Percentiles rank a stretch among this genome's conserved stretches.
Conservation (phyloP, 2,113 vertebrate species). For the Illadopsis cleaveri region DNA sequence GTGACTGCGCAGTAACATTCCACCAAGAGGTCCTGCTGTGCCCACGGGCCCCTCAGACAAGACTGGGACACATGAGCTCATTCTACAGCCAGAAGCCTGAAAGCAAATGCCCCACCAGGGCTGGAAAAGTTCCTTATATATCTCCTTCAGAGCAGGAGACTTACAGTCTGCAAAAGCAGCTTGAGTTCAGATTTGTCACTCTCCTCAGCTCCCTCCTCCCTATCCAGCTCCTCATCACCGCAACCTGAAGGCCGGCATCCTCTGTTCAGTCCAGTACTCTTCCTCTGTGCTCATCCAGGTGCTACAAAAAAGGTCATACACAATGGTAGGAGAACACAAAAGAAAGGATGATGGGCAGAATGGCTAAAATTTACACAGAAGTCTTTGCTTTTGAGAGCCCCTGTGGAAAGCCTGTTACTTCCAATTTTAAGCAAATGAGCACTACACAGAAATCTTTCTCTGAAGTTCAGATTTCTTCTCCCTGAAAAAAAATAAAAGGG, state of each 20-base stretch:
- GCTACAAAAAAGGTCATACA: not conserved
- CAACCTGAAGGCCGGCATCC: not conserved
- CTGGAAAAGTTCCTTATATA: not conserved
- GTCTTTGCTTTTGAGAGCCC: not conserved
- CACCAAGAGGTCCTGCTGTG: not conserved
- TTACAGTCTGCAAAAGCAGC: not conserved
- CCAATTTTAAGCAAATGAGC: not conserved
- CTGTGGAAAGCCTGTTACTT: not conserved
- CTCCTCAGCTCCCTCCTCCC: not conserved
- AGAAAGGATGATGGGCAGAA: not conserved
- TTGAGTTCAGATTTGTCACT: not conserved
- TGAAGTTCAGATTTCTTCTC: not conserved
- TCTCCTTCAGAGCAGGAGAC: not conserved
- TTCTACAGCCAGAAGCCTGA: not conserved
- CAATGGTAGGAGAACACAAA: not conserved
- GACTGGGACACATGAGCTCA: not conserved
- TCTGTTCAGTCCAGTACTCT: not conserved
- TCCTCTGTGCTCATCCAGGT: not conserved
- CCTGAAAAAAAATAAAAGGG: not conserved
- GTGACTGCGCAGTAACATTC: not conserved
- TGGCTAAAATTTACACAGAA: not conserved
- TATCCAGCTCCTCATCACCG: rapidly evolving
- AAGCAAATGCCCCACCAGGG: not conserved
- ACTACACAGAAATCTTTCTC: not conserved
- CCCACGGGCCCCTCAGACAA: not conserved